Evolutionary conservation across 2,888 invertebrate species (phyloP).

Genomic region (Dicroscelio sp.): DNA sequence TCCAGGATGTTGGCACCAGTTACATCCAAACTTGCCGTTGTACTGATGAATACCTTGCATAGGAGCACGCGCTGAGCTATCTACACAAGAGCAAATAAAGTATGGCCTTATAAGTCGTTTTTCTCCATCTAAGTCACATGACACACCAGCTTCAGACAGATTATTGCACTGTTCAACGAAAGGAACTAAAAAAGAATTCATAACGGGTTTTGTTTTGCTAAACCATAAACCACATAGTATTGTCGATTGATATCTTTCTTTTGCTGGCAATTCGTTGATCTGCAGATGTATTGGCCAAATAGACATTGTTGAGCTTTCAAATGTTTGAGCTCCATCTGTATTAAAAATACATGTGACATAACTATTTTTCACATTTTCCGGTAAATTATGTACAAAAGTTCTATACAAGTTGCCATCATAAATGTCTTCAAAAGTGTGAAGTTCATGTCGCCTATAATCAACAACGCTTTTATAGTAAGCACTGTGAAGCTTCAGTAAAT

Average conservation of each 20-base stretch:
- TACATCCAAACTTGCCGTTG: constrained; percentile 29
- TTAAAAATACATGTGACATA: constrained; percentile 41
- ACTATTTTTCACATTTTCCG: background rate
- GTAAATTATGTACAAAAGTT: constrained; percentile 13
- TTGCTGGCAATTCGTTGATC: constrained; percentile 34
- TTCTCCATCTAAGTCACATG: constrained; percentile 46
- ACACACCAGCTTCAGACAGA: constrained; percentile 27
- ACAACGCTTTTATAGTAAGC: constrained; percentile 34
- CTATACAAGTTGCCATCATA: constrained; percentile 33
- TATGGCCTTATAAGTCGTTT: constrained; percentile 32
- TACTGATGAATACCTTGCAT: constrained; percentile 31
- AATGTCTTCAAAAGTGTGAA: constrained; percentile 10
- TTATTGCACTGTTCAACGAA: constrained; percentile 55
- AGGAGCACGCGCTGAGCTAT: constrained; percentile 37
- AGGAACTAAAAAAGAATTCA: constrained; percentile 41
- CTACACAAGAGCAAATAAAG: constrained; percentile 23
- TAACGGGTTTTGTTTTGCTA: constrained; percentile 49
- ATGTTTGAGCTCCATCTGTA: constrained; percentile 26
- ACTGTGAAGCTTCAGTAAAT: constrained; percentile 1
- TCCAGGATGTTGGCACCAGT: constrained; percentile 34
- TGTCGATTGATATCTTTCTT: background rate
- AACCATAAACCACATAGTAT: constrained; percentile 61
- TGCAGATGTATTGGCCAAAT: constrained; percentile 50
- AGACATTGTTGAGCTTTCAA: background rate
- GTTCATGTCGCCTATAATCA: background rate